These are phyloP conservation scores for Ariopsis seemanni DNA, from an alignment of 2,113 vertebrate species.

Conservation along the genomic window DNA sequence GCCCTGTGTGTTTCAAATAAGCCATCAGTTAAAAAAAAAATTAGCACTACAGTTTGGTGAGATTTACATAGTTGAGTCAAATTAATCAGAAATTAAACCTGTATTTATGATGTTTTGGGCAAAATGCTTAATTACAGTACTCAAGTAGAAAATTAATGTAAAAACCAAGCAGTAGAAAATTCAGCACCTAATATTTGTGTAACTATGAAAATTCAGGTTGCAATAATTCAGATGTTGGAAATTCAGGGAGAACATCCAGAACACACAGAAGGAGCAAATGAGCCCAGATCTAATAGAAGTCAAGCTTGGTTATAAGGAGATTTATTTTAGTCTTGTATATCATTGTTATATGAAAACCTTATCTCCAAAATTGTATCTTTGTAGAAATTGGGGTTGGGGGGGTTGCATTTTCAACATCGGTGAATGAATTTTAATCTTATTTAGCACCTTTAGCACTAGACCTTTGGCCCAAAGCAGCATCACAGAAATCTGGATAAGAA, in stretches of 20 bases:
- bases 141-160: neutral
- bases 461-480: neutral
- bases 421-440: neutral
- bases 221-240: neutral
- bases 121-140: neutral
- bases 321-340: neutral
- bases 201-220: neutral
- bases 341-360: neutral
- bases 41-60: neutral
- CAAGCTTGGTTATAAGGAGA: neutral
- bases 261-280: neutral
- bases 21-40: neutral
- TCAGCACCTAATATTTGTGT: neutral
- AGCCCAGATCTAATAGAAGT: neutral
- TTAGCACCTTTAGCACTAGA: neutral
- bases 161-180: neutral
- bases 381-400: neutral
- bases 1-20: neutral
- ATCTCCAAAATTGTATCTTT: neutral
- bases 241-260: neutral
- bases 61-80: neutral
- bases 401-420: neutral
- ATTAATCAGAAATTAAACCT: neutral
- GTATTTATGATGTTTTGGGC: neutral
- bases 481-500: neutral